Base-by-base conservation (phyloP, 2,113 vertebrate species). In the Alces alces region DNA sequence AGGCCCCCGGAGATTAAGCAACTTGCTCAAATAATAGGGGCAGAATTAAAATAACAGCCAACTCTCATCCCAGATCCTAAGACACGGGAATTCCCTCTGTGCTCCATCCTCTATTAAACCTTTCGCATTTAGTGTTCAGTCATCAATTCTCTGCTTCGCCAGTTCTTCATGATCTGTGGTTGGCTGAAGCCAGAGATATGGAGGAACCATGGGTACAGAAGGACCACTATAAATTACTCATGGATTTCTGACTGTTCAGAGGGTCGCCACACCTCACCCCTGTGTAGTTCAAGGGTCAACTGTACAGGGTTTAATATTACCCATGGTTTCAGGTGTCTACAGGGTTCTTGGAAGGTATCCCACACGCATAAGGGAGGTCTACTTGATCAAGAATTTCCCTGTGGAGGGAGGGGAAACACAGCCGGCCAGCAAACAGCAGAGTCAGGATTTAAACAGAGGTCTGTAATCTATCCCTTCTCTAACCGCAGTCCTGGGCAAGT, bases 41-140 rank as follows among this genome's bases (percentile, higher is more conserved):
- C 2, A 66, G 55, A 70, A 50, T 55, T 66, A 50, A 54, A 91
- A 33, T 52, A 66, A 92, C 36, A 60, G 17, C 78, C 43, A 45
- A 6, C 17, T 78, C 80, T 92, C 95, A 43, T 27, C 64, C 85
- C 39, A 47, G 80, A 45, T 33, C 80, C 61, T 30, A 1, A 28
- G 0, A 14, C 3, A 0, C 1, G 2, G 19, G 50, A 36, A 36
- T 33, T 1, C 23, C 64, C 27, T 12, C 47, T 19, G 50, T 30
- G 55, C 66, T 58, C 5, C 8, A 0, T 52, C 43, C n/a, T 36
- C 82, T 23, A 16, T 2, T 13, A 60, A 60, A 30, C 28, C 2
- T 4, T 7, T 25, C 39, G 12, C 45, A 7, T 11, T 54, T 0
- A 25, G 14, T 25, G 8, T 6, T 70, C n/a, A 23, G n/a, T 12